A percentile compares a stretch with the other conserved stretches of the same genome.
Conservation (phyloP, 2,888 invertebrate species). For the Drosophila cracens region DNA sequence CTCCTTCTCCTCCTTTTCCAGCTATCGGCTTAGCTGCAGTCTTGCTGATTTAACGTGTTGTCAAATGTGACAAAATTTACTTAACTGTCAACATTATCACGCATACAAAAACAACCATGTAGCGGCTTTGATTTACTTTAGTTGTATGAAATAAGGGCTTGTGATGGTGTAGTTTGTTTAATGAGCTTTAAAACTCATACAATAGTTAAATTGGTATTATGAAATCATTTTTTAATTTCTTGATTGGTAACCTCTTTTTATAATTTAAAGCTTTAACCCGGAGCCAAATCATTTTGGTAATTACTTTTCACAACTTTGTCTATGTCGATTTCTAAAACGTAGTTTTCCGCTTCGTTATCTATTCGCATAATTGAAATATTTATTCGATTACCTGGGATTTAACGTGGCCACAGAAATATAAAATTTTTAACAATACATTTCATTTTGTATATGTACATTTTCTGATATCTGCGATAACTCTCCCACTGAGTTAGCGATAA, state of each 20-base stretch:
- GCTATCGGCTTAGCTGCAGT: conserved; percentile 22
- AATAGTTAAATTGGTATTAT: background rate
- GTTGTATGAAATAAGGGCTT: background rate
- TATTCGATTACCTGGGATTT: background rate
- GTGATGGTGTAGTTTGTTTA: background rate
- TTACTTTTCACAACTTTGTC: background rate
- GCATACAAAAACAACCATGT: conserved; percentile 58
- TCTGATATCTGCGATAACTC: background rate
- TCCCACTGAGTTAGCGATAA: conserved; percentile 1
- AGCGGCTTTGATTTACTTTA: conserved; percentile 36
- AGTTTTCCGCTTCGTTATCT: background rate
- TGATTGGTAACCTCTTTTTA: background rate
- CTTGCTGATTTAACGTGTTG: conserved; percentile 75
- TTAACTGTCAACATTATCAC: conserved; percentile 78
- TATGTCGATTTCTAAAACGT: background rate
- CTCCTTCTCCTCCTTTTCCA: background rate
- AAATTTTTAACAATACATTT: background rate
- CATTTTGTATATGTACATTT: background rate
- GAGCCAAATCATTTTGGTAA: background rate
- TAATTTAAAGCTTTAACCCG: background rate
- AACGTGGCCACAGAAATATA: background rate
- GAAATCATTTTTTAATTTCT: background rate
- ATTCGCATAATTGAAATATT: background rate
- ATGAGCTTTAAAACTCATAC: background rate
- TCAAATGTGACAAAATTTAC: conserved; percentile 82